phyloP scores from a whole-genome alignment of 2,797 vertebrate genomes.

The Toxotes lorentzi region DNA sequence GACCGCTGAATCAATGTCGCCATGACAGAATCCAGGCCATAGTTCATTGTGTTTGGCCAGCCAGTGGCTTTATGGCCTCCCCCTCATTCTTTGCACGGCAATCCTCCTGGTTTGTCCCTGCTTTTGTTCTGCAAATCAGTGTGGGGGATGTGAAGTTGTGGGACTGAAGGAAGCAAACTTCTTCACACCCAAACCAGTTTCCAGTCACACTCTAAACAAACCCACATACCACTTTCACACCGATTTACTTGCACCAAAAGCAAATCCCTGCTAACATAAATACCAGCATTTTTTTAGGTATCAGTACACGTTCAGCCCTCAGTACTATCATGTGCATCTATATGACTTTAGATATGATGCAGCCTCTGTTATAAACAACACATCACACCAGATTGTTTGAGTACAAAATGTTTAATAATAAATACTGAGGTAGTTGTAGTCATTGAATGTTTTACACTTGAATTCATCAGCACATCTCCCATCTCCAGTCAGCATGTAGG shows the following conservation, averaged over 20 bases:
- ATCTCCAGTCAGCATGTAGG: slow-evolving; percentile 18
- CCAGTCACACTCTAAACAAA: slow-evolving; percentile 42
- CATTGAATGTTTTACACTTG: slow-evolving; percentile 51
- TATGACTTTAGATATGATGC: too few species aligned
- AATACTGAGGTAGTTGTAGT: slow-evolving; percentile 80
- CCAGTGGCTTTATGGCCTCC: slow-evolving; percentile 43
- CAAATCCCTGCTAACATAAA: neutral
- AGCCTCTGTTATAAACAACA: neutral
- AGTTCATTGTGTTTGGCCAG: slow-evolving; percentile 7
- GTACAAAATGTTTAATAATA: slow-evolving; percentile 79
- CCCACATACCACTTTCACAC: slow-evolving; percentile 50
- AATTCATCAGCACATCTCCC: slow-evolving; percentile 24
- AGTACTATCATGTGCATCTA: too few species aligned
- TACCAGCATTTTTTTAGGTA: neutral
- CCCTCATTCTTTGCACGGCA: slow-evolving; percentile 25
- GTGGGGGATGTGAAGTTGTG: slow-evolving; percentile 49
- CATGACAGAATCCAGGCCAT: neutral
- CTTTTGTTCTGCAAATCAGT: slow-evolving; percentile 74
- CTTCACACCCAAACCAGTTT: slow-evolving; percentile 55
- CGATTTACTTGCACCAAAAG: neutral
- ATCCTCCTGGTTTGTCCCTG: slow-evolving; percentile 47
- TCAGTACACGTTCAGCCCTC: neutral
- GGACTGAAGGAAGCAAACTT: slow-evolving; percentile 50
- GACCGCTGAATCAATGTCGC: too few species aligned
- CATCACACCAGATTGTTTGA: slow-evolving; percentile 12